Percentiles rank a stretch among this genome's conserved stretches.
These are phyloP conservation scores for Poecile montanus DNA, from an alignment of 2,797 vertebrate species.

Conservation along the genomic window DNA sequence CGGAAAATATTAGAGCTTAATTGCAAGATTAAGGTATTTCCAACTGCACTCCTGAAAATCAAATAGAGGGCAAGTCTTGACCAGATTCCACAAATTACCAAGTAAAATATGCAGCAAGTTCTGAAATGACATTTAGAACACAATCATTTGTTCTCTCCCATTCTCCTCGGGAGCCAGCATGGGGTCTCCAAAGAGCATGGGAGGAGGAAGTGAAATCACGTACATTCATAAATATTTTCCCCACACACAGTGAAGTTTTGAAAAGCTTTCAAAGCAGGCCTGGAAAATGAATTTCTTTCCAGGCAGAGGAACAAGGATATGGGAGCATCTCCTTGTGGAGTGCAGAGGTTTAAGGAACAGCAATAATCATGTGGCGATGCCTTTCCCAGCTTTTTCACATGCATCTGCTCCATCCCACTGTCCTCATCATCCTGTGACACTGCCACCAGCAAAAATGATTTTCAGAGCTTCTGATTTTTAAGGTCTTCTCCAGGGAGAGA, in stretches of 20 bases:
- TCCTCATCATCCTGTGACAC: neutral
- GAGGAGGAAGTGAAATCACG: conserved; percentile 15
- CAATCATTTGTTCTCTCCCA: conserved; percentile 16
- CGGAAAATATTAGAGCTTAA: neutral
- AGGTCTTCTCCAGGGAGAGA: neutral
- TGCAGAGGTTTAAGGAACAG: neutral
- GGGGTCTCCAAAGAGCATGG: conserved; percentile 16
- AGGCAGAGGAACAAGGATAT: neutral
- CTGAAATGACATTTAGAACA: conserved; percentile 40
- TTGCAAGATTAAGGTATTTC: conserved; percentile 44
- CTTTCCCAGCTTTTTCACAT: neutral
- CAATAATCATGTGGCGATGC: neutral
- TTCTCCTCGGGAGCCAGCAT: neutral
- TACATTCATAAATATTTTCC: neutral
- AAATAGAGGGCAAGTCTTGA: conserved; percentile 1
- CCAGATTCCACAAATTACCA: conserved; percentile 17
- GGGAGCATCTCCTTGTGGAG: neutral
- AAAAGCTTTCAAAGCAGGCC: conserved; percentile 21
- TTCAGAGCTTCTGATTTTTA: neutral
- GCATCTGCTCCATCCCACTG: neutral
- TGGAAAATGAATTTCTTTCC: neutral
- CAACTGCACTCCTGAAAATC: conserved; percentile 10
- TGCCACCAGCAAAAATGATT: neutral
- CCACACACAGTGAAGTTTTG: neutral
- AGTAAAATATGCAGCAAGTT: conserved; percentile 18